phyloP scores from a whole-genome alignment of 1,140 invertebrate species.

The Oryctes rhinoceros region DNA sequence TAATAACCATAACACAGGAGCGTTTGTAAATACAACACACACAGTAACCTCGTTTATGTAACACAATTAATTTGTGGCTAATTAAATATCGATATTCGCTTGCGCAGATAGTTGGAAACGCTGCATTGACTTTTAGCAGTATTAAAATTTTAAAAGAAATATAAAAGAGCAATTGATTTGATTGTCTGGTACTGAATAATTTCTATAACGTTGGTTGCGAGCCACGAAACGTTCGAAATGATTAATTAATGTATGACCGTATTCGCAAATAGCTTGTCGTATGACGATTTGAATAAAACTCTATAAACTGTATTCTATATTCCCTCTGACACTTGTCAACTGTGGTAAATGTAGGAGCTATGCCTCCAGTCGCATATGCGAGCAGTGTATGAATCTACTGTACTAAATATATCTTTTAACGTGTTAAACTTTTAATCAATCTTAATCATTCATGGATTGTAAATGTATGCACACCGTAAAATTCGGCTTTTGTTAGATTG shows the following conservation, averaged over 20 bases:
- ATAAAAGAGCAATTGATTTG: background rate
- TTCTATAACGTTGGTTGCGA: background rate
- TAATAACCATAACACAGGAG: too few species aligned
- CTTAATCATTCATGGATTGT: slow-evolving; percentile 19
- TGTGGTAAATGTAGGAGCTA: slow-evolving; percentile 6
- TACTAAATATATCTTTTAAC: slow-evolving; percentile 14
- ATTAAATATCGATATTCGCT: too few species aligned
- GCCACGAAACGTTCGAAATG: background rate
- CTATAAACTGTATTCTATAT: slow-evolving; percentile 20
- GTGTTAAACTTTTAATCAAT: slow-evolving; percentile 19
- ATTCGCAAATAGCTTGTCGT: slow-evolving; percentile 13
- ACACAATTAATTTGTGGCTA: too few species aligned
- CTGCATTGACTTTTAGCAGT: too few species aligned
- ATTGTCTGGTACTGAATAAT: background rate
- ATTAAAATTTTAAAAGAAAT: too few species aligned
- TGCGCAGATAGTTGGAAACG: too few species aligned
- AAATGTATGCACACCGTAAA: slow-evolving; percentile 14
- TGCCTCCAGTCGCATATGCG: background rate
- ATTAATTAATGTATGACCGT: background rate
- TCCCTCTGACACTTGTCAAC: slow-evolving; percentile 11
- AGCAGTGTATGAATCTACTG: background rate
- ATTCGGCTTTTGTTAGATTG: background rate
- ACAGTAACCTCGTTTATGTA: too few species aligned
- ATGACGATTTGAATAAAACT: slow-evolving; percentile 10
- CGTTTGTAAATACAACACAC: too few species aligned